phyloP scores from a whole-genome alignment of 2,113 vertebrate genomes.

The Brienomyrus brachyistius region DNA sequence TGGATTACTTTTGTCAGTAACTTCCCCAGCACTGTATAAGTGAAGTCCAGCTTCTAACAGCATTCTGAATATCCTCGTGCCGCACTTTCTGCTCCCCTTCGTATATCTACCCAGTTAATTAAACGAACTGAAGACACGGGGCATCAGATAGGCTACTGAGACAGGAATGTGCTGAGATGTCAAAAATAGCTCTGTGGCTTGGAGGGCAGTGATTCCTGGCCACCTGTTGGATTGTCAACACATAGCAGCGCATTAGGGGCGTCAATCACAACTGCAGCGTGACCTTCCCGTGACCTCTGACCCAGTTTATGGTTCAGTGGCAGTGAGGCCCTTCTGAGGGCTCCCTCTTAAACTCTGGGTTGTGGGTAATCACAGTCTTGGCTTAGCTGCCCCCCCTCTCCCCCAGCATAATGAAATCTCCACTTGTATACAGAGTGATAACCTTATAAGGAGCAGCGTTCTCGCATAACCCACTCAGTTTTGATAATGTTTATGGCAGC shows the following conservation, averaged over 20 bases:
- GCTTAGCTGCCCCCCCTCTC: not conserved
- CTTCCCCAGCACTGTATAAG: not conserved
- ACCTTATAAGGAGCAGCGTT: not conserved
- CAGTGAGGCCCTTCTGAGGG: constrained; percentile 13
- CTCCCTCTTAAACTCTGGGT: constrained; percentile 22
- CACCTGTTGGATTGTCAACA: constrained; percentile 61
- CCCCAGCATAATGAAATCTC: constrained; percentile 20
- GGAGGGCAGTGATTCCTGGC: constrained; percentile 47
- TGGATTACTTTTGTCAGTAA: not conserved
- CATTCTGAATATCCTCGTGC: not conserved
- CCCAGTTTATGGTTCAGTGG: constrained; percentile 22
- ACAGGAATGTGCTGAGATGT: not conserved
- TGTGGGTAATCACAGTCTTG: constrained; percentile 13
- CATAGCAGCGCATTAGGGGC: constrained; percentile 42
- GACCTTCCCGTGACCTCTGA: constrained; percentile 34
- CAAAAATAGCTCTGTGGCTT: not conserved
- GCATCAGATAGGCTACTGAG: not conserved
- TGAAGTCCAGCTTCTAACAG: not conserved
- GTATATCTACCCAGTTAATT: constrained; percentile 21
- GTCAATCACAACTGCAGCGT: constrained; percentile 29
- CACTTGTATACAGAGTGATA: constrained; percentile 23
- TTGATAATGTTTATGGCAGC: constrained; percentile 8
- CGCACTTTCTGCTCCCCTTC: not conserved
- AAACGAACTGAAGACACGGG: constrained; percentile 25
- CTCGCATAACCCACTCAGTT: not conserved